Conservation (phyloP, 2,113 vertebrate species). For the Callospermophilus lateralis region DNA sequence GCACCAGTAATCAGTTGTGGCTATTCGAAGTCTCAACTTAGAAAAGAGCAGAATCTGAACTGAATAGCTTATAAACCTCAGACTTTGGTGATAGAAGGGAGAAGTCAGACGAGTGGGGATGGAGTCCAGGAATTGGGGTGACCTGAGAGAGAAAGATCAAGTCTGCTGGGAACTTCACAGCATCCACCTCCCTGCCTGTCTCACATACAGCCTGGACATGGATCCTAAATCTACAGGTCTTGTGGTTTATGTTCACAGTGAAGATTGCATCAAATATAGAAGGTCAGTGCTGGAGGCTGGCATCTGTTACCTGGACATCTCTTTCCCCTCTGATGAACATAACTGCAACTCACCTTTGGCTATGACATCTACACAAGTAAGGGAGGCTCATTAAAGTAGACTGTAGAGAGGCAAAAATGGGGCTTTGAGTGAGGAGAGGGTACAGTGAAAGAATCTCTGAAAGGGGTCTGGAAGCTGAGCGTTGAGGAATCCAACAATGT, state of each 20-base stretch:
- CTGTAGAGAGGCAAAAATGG: constrained; percentile 66
- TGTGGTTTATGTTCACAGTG: constrained; percentile 90
- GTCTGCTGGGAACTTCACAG: background rate
- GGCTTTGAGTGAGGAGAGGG: constrained; percentile 85
- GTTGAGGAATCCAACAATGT: background rate
- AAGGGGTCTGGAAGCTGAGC: background rate
- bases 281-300: constrained; percentile 89
- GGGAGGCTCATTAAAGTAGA: constrained; percentile 81
- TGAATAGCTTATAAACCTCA: background rate
- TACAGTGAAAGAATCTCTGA: background rate
- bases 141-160: background rate
- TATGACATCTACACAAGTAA: constrained; percentile 92
- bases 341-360: constrained; percentile 90
- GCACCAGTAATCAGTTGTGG: background rate
- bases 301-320: constrained; percentile 91
- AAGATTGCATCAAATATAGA: constrained; percentile 89
- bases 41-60: background rate
- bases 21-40: background rate
- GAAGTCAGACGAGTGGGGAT: background rate
- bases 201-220: constrained; percentile 87
- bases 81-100: background rate
- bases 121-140: background rate
- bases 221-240: constrained; percentile 90
- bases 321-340: constrained; percentile 81
- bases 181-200: background rate